These are phyloP conservation scores for Apostichopus parvimensis DNA, from an alignment of 35 echinoderm and acorn worm genomes.

Conservation along the genomic window DNA sequence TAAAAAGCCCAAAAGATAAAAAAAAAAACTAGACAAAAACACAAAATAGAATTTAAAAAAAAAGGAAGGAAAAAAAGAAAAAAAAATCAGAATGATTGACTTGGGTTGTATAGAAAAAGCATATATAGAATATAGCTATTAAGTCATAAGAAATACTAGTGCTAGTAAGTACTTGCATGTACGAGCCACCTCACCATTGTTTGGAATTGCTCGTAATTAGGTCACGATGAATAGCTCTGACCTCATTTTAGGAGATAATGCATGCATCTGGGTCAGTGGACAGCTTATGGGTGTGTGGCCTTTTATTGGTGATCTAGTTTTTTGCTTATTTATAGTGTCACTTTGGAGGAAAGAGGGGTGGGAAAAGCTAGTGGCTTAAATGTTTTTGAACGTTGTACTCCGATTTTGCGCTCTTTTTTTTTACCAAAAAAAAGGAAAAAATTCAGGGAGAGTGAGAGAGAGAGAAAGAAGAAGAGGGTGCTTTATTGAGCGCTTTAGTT, in stretches of 20 bases:
- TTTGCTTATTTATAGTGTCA: conserved; percentile 8
- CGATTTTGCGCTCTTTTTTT: conserved; percentile 18
- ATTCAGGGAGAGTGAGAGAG: neutral
- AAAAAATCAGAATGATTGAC: conserved; percentile 15
- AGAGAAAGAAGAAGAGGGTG: neutral
- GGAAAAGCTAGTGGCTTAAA: conserved; percentile 55
- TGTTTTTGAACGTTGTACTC: conserved; percentile 41
- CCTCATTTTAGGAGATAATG: conserved; percentile 55
- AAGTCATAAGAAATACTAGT: conserved; percentile 33
- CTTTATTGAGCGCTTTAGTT: neutral
- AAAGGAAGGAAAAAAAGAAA: neutral
- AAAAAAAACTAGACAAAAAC: neutral
- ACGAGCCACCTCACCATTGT: conserved; percentile 43
- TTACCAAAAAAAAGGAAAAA: neutral
- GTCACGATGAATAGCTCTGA: conserved; percentile 55
- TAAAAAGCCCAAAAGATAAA: neutral
- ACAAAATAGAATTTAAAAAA: neutral
- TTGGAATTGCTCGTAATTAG: conserved; percentile 62
- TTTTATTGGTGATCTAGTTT: conserved; percentile 58
- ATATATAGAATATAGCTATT: conserved; percentile 32
- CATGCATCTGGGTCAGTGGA: conserved; percentile 65
- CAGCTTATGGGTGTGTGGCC: conserved; percentile 56
- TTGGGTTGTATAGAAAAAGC: neutral
- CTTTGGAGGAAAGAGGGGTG: conserved; percentile 40
- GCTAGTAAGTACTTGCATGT: conserved; percentile 28